These are phyloP conservation scores for Anarhynchus alexandrinus DNA, from an alignment of 2,113 vertebrate genomes.

Conservation along the genomic window DNA sequence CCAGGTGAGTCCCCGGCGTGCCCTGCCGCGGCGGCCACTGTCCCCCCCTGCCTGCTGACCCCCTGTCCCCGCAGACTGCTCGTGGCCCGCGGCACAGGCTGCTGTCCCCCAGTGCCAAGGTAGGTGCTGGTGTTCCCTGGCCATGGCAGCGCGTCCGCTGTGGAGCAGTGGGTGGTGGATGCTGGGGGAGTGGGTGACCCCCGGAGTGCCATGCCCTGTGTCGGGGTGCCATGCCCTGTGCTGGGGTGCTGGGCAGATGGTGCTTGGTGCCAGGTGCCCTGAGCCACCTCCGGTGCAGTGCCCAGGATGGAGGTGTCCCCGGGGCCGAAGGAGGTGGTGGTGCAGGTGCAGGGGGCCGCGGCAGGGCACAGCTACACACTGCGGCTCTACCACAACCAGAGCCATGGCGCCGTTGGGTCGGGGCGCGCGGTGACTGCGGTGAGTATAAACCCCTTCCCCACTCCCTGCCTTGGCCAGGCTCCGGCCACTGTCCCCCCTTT, in stretches of 20 bases:
- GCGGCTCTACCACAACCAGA: constrained; percentile 57
- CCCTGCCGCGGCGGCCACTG: fast-evolving
- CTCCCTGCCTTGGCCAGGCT: fast-evolving
- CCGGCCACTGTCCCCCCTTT: fast-evolving
- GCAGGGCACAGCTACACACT: constrained; percentile 42
- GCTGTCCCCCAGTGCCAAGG: constrained; percentile 70
- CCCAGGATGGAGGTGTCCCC: constrained; percentile 55
- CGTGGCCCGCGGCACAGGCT: constrained; percentile 36
- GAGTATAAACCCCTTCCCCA: background rate
- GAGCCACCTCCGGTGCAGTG: background rate
- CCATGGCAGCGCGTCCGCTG: fast-evolving
- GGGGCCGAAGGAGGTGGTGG: constrained; percentile 5
- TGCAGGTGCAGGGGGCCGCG: constrained; percentile 16
- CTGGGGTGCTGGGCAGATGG: background rate
- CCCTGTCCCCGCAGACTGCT: constrained; percentile 68
- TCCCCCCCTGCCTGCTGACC: background rate
- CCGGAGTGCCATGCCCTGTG: fast-evolving
- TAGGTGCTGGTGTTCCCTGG: background rate
- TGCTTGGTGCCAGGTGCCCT: background rate
- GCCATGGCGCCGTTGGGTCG: background rate
- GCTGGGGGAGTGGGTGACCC: background rate
- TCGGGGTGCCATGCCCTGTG: background rate
- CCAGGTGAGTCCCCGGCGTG: constrained; percentile 60
- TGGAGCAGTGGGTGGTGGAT: background rate
- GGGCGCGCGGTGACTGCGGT: background rate